Conservation (phyloP, 2,888 invertebrate species). For the Euphydryas editha region DNA sequence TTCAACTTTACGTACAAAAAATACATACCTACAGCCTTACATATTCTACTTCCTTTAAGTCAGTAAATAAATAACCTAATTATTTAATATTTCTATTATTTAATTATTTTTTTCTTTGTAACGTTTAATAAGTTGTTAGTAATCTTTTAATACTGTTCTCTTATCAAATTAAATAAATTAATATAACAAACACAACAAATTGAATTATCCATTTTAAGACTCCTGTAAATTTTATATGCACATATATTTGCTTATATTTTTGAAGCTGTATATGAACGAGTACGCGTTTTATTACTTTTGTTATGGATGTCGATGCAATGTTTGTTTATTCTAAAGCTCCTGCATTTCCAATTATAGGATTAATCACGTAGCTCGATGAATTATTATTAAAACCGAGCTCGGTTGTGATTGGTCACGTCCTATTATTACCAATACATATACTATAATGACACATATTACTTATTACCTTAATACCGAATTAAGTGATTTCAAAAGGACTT, state of each 20-base stretch:
- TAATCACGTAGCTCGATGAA: slow-evolving; percentile 28
- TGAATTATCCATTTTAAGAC: neutral
- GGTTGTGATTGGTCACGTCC: slow-evolving; percentile 22
- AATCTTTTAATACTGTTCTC: too few relatives aligned
- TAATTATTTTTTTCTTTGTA: too few relatives aligned
- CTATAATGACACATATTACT: neutral
- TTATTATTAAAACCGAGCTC: slow-evolving; percentile 23
- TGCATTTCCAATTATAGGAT: slow-evolving; percentile 33
- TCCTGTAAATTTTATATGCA: neutral
- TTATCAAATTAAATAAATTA: too few relatives aligned
- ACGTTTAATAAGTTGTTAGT: too few relatives aligned
- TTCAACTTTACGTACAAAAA: too few relatives aligned
- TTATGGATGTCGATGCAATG: slow-evolving; percentile 26
- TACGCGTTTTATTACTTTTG: slow-evolving; percentile 24
- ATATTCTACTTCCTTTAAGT: too few relatives aligned
- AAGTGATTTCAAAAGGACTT: neutral
- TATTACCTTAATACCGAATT: neutral
- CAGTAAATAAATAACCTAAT: too few relatives aligned
- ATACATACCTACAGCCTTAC: too few relatives aligned
- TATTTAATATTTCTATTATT: too few relatives aligned
- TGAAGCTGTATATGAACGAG: neutral
- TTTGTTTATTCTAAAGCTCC: slow-evolving; percentile 31
- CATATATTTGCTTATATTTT: slow-evolving; percentile 6
- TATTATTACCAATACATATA: neutral
- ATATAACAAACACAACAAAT: too few relatives aligned